Evolutionary conservation across 2,113 vertebrate genomes (phyloP).

Genomic region (Jaculus jaculus): DNA sequence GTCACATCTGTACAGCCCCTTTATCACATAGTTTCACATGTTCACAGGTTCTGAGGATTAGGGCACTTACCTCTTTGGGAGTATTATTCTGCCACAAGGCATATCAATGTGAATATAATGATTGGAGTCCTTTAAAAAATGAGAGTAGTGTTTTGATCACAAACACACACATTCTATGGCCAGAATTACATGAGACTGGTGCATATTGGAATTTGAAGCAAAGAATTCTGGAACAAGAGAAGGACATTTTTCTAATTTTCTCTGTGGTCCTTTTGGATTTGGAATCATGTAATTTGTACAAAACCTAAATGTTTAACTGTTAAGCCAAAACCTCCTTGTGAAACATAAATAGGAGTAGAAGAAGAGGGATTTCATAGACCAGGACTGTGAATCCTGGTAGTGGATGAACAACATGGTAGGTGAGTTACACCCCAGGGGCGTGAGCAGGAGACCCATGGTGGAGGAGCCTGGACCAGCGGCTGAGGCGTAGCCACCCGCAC

Average conservation of each 20-base stretch:
- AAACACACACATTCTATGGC: background rate
- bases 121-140: background rate
- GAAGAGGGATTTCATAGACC: background rate
- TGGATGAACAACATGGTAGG: conserved; percentile 2
- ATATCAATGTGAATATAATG: background rate
- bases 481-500: background rate
- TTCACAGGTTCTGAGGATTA: background rate
- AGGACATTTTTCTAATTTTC: background rate
- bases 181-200: background rate
- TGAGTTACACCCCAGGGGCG: too few relatives aligned
- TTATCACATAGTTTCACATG: background rate
- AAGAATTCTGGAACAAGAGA: background rate
- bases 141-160: background rate
- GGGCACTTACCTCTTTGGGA: background rate
- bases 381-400: background rate
- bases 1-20: background rate
- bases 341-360: background rate
- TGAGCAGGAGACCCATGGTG: background rate
- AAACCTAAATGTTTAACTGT: background rate
- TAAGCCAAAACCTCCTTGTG: background rate
- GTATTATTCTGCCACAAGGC: background rate
- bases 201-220: background rate
- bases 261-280: background rate
- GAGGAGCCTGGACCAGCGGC: background rate
- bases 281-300: background rate